Evolutionary conservation across 2,113 vertebrate genomes (phyloP), one percentile per base, ranked within the genome.

Genomic region (Accipiter virgatus): DNA sequence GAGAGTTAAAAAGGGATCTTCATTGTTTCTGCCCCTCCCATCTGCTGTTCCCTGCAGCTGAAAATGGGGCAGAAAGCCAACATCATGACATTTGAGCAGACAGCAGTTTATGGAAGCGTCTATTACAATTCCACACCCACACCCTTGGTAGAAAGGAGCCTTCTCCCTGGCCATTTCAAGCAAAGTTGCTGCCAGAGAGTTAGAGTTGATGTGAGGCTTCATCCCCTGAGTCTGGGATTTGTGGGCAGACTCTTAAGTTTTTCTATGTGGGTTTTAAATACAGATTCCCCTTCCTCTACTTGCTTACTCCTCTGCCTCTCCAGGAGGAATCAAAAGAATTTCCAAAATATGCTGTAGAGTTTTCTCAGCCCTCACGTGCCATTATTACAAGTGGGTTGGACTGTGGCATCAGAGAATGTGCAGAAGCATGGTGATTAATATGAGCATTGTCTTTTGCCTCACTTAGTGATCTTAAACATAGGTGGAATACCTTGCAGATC

Each of bases 61-160:
- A 88, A 97, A 95, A 89, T n/a, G 83, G 73, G 97, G 96, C 95
- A 92, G 88, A 91, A 92, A 97, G 96, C 97, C 95, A 97, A 84
- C 56, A 52, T 36, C 62, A 62, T 97, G 92, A 95, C 97, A 95
- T 97, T 94, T 96, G 88, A 84, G 86, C 55, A 47, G 93, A 81
- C 85, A 95, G 93, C 92, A 93, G 59, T 93, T 96, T 77, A 71
- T 96, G 94, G 88, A 97, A 95, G 90, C 7, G 67, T 92, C 90
- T 96, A 52, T 86, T 90, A 94, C 80, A 78, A 55, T 93, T 78
- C 88, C 88, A 84, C 86, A 86, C 81, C 91, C 91, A 92, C 88
- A 70, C 56, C 81, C 92, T 5, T 8, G 72, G 85, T 31, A 50
- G 75, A 47, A 86, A 70, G 65, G 55, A 92, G 32, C 75, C 70